Conservation (phyloP, 2,888 invertebrate species). For the Ophonus ardosiacus region DNA sequence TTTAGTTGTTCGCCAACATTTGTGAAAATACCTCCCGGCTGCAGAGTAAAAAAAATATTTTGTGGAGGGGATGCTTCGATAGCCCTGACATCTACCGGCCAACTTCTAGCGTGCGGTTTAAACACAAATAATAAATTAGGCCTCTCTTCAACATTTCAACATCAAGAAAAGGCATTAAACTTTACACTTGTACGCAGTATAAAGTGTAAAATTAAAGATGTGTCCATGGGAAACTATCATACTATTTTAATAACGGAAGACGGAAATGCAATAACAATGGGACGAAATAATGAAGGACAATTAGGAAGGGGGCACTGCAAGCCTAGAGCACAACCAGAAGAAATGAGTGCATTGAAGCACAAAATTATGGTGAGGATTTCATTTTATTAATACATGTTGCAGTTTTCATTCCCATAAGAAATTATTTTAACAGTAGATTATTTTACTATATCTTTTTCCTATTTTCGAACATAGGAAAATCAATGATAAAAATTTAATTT, state of each 20-base stretch:
- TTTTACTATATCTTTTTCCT: too few relatives aligned
- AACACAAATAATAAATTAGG: conserved; percentile 83
- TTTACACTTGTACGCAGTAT: conserved; percentile 75
- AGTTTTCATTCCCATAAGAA: too few relatives aligned
- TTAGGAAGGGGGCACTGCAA: conserved; percentile 75
- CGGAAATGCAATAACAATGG: conserved; percentile 82
- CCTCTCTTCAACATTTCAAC: conserved; percentile 74
- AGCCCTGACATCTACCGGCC: conserved; percentile 79
- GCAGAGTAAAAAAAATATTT: conserved; percentile 77
- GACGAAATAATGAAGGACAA: conserved; percentile 82
- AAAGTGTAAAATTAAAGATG: conserved; percentile 78
- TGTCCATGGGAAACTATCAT: conserved; percentile 81
- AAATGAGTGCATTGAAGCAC: conserved; percentile 70
- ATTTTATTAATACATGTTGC: too few relatives aligned
- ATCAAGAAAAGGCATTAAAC: conserved; percentile 69
- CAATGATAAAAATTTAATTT: too few relatives aligned
- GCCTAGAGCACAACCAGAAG: conserved; percentile 71
- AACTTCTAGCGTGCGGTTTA: conserved; percentile 81
- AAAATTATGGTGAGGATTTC: conserved; percentile 70
- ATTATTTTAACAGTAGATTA: too few relatives aligned
- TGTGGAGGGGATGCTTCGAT: conserved; percentile 82
- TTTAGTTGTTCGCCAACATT: conserved; percentile 75
- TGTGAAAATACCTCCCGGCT: conserved; percentile 75
- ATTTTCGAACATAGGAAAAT: too few relatives aligned
- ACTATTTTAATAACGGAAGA: conserved; percentile 81